Percentiles rank a stretch among this genome's conserved stretches.
Evolutionary conservation across 2,113 vertebrate species (phyloP).

Genomic region (Puntigrus tetrazona): DNA sequence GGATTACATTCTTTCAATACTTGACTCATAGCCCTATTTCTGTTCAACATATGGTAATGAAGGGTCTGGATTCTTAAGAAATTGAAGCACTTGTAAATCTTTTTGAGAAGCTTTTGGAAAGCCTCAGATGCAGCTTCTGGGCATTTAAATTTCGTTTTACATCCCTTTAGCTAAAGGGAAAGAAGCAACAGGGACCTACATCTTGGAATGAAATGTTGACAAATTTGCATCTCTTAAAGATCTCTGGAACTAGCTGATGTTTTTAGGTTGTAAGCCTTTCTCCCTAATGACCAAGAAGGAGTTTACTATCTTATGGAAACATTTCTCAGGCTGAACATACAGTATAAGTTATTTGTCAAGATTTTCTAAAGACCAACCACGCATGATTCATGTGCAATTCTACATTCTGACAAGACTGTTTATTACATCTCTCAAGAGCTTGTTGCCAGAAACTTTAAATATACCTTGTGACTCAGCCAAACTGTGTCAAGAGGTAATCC

Average conservation of each 20-base stretch:
- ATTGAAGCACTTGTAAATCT: not conserved
- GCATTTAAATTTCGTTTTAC: not conserved
- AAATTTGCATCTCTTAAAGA: conserved; percentile 11
- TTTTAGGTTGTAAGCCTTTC: not conserved
- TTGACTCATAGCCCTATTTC: not conserved
- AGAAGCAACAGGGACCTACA: not conserved
- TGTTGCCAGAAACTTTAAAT: conserved; percentile 14
- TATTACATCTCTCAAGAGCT: not conserved
- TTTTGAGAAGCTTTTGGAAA: not conserved
- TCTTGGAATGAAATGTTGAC: not conserved
- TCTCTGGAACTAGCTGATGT: not conserved
- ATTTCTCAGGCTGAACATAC: not conserved
- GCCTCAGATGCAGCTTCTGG: conserved; percentile 19
- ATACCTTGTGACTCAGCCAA: not conserved
- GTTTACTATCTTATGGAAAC: not conserved
- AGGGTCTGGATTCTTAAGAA: not conserved
- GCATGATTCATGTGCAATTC: not conserved
- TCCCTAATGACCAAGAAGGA: not conserved
- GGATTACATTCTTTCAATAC: conserved; percentile 3
- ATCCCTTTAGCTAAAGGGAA: not conserved
- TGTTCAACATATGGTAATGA: not conserved
- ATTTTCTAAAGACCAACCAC: not conserved
- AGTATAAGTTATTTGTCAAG: conserved; percentile 2
- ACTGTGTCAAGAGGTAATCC: not conserved
- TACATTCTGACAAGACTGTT: not conserved